Evolutionary conservation across 2,797 vertebrate genomes (phyloP), one percentile per base, ranked within the genome.

Genomic region (Graptemys geographica): DNA sequence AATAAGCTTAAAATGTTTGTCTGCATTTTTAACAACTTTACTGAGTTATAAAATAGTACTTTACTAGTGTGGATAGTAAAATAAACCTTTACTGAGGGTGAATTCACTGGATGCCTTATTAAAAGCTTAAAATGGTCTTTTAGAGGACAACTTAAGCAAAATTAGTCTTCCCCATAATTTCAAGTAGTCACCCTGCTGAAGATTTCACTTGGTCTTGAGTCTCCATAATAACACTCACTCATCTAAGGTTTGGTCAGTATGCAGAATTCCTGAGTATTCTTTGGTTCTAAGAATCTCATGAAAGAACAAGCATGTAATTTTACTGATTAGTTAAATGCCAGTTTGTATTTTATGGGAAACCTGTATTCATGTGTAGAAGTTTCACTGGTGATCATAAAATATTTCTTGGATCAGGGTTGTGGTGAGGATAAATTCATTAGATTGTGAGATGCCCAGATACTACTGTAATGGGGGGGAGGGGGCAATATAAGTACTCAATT

Each of bases 181-280:
- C 11, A 8, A 62, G 19, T 51, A 62, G 4, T 79, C 18, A 31
- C 37, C 65, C 1, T 90, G 37, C 0, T 0, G 83, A 53, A 86
- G 76, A 78, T 11, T 28, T 78, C 18, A 49, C 92, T 8, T 4
- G 37, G 56, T 19, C 81, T 57, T 86, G 76, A 84, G 80, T 52
- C n/a, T 84, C n/a, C 5, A 37, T 47, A 11, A 69, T 21, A 21
- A n/a, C 7, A 37, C 65, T 37, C 0, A 0, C 41, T 2, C 80
- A 90, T 21, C 86, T 78, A 90, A 92, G 3, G 53, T 89, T 87
- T 93, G 72, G 57, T 11, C 86, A 86, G 57, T 4, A 9, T 44
- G 6, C 33, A 59, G 49, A 19, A 85, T 0, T 0, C 62, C 33
- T 21, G 37, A 65, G 6, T 79, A 62, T 53, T 18, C 57, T 11